Evolutionary conservation across 2,797 vertebrate species (phyloP), one percentile per base, ranked within the genome.

Genomic region (Carcharodon carcharias): DNA sequence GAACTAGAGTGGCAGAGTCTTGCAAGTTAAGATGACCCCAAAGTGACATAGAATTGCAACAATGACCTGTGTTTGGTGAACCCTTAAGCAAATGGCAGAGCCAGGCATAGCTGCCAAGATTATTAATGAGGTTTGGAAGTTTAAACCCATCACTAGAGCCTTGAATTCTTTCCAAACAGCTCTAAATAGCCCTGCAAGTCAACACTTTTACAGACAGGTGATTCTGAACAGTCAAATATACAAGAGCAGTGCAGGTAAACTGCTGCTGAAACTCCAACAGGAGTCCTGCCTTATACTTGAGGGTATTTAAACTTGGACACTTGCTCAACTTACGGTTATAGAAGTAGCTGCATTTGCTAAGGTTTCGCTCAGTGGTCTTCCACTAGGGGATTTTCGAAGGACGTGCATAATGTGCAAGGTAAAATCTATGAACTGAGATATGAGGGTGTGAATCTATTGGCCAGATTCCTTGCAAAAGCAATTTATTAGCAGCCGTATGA

Each of bases 121-220:
- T 93, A 35, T 45, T 67, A 65, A 18, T 93, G 31, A 65, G 87
- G 14, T 35, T 56, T 61, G 31, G 54, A 91, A 91, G 56, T 14
- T 91, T 61, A 91, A 93, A 93, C n/a, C 18, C 8, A 50, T 85
- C 45, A 50, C 40, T 45, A 18, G 40, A 23, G n/a, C 16, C 14
- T 65, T 40, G 91, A 63, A 67, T 93, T 93, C n/a, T 67, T 93
- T 93, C n/a, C n/a, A 93, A 63, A 26, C n/a, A 93, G 58, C 21
- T 67, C 61, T 21, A 67, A 93, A 45, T 67, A 93, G 67, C 91
- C 1, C 35, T 67, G 28, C 63, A 65, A 93, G n/a, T 45, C 91
- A 65, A 93, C 61, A 45, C 0, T 18, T 45, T 45, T 40, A 93
- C n/a, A 93, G n/a, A 21, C 21, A 93, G 18, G 45, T 40, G 40